phyloP scores from a whole-genome alignment of 1,140 invertebrate genomes.

The Drosophila micromelanica region DNA sequence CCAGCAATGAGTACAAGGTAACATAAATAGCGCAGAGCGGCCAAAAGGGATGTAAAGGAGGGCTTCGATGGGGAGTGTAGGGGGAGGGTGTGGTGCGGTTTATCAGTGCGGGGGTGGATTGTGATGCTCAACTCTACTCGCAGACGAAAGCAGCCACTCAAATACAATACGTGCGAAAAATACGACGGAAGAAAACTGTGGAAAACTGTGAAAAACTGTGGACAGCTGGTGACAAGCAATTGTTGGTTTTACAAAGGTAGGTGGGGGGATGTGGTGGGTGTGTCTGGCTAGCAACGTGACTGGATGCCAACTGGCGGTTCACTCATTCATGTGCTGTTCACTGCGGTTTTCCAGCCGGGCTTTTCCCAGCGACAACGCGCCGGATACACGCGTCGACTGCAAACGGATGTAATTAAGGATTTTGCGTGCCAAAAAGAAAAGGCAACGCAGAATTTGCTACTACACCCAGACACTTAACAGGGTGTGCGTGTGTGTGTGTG shows the following conservation, averaged over 20 bases:
- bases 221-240: constrained; percentile 81
- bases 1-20: constrained; percentile 23
- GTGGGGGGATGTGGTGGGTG: constrained; percentile 2
- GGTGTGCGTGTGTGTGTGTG: constrained; percentile 8
- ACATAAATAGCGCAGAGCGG: neutral
- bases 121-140: constrained; percentile 7
- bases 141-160: constrained; percentile 45
- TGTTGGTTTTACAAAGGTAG: constrained; percentile 33
- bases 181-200: constrained; percentile 67
- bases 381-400: constrained; percentile 73
- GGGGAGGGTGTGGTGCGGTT: neutral
- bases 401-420: constrained; percentile 80
- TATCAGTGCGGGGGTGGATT: constrained; percentile 18
- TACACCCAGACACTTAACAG: constrained; percentile 24
- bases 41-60: too few relatives aligned
- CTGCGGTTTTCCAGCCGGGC: constrained; percentile 60
- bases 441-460: constrained; percentile 58
- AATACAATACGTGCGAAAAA: constrained; percentile 75
- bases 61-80: neutral
- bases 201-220: constrained; percentile 73
- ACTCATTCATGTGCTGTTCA: constrained; percentile 71
- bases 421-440: constrained; percentile 69
- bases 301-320: constrained; percentile 62
- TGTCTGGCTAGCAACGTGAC: constrained; percentile 56
- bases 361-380: constrained; percentile 33